Percentiles rank a stretch among this genome's conserved stretches.
phyloP scores from a whole-genome alignment of 2,797 vertebrate species.

The Glossophaga mutica region DNA sequence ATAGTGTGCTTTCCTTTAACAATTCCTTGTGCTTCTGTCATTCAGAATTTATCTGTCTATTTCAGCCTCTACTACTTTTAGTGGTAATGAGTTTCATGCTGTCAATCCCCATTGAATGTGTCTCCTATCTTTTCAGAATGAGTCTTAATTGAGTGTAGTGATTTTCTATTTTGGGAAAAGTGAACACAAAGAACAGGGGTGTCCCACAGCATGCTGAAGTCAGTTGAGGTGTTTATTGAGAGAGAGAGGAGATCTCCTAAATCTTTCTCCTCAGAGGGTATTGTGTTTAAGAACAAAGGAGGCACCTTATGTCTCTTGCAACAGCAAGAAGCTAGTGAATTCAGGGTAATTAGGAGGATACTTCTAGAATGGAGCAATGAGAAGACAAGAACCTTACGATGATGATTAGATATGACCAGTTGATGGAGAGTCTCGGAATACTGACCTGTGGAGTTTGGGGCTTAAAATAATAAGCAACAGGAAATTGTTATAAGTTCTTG shows the following conservation, averaged over 20 bases:
- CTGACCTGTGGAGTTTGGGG: conserved; percentile 17
- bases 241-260: conserved; percentile 33
- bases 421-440: conserved; percentile 23
- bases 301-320: conserved; percentile 32
- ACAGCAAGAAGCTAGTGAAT: conserved; percentile 57
- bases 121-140: conserved; percentile 45
- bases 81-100: conserved; percentile 15
- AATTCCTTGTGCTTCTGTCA: conserved; percentile 14
- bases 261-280: conserved; percentile 45
- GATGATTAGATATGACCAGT: conserved; percentile 43
- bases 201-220: neutral
- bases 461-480: neutral
- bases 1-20: conserved; percentile 29
- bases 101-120: neutral
- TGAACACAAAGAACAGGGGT: conserved; percentile 28
- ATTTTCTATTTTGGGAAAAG: conserved; percentile 45
- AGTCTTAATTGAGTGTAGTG: conserved; percentile 42
- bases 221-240: conserved; percentile 32
- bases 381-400: conserved; percentile 30
- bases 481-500: conserved; percentile 29
- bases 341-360: conserved; percentile 49
- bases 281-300: conserved; percentile 63
- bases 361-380: conserved; percentile 44
- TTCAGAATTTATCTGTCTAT: conserved; percentile 47
- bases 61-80: conserved; percentile 35